These are phyloP conservation scores for Antigone vipio DNA, from an alignment of 2,113 vertebrate species.

Conservation along the genomic window DNA sequence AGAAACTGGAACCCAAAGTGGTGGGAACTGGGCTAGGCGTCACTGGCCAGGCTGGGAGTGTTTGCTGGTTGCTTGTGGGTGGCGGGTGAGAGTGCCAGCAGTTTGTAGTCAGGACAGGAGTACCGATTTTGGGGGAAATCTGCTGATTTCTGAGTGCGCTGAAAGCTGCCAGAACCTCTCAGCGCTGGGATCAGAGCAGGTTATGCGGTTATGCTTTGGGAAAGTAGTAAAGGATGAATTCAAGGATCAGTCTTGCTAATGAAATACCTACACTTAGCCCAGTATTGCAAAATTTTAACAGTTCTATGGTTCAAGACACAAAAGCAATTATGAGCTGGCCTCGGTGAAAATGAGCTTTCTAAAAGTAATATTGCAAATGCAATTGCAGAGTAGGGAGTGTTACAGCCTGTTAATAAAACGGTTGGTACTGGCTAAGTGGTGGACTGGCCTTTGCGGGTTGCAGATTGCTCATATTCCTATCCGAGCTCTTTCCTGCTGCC, in stretches of 20 bases:
- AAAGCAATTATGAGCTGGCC: neutral
- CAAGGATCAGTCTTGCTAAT: neutral
- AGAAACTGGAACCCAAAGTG: accelerated
- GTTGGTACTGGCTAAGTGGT: neutral
- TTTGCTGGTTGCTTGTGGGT: too few relatives aligned
- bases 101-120: neutral
- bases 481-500: neutral
- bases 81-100: too few relatives aligned
- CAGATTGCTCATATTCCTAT: neutral
- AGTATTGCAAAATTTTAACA: neutral
- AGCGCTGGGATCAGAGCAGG: accelerated
- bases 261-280: neutral
- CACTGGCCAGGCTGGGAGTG: accelerated
- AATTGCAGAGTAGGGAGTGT: neutral
- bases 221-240: neutral
- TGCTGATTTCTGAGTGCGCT: neutral
- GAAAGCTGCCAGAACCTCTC: neutral
- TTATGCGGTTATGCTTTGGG: neutral
- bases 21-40: neutral
- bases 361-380: neutral
- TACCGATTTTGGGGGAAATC: neutral
- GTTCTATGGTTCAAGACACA: neutral
- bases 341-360: neutral
- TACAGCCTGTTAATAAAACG: neutral
- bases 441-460: neutral